phyloP scores from a whole-genome alignment of 2,113 vertebrate species.

The Isichthys henryi region DNA sequence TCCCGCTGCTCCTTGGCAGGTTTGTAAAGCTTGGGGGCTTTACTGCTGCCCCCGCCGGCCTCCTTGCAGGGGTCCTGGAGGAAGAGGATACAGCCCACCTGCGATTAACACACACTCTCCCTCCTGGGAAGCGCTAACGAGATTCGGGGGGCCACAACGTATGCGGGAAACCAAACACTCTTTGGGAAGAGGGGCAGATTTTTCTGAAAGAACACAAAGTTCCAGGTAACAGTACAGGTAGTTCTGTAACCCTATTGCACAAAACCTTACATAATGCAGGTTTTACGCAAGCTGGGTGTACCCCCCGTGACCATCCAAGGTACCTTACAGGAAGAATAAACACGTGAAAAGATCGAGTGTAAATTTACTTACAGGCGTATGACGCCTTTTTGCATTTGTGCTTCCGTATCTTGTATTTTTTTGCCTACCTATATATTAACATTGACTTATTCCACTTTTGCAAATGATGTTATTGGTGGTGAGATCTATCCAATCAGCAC shows the following conservation, averaged over 20 bases:
- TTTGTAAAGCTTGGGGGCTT: constrained; percentile 86
- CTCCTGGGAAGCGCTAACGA: background rate
- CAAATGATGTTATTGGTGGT: background rate
- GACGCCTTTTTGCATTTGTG: background rate
- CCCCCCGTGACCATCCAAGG: background rate
- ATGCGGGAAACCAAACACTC: background rate
- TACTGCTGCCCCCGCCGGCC: constrained; percentile 63
- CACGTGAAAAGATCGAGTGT: background rate
- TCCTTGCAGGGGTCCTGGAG: constrained; percentile 65
- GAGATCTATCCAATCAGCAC: background rate
- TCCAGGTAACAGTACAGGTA: background rate
- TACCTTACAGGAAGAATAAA: background rate
- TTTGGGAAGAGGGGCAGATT: constrained; percentile 69
- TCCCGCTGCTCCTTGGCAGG: constrained; percentile 90
- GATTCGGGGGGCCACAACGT: background rate
- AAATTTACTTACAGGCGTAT: background rate
- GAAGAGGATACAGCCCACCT: constrained; percentile 59
- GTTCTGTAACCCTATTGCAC: background rate
- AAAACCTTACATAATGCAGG: background rate
- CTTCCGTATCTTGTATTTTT: background rate
- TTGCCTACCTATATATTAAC: background rate
- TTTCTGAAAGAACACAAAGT: constrained; percentile 37
- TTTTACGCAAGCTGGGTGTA: background rate
- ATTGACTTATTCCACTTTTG: background rate
- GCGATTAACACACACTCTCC: background rate